Evolutionary conservation across 2,113 vertebrate genomes (phyloP).

Genomic region (Zosterops japonicus): DNA sequence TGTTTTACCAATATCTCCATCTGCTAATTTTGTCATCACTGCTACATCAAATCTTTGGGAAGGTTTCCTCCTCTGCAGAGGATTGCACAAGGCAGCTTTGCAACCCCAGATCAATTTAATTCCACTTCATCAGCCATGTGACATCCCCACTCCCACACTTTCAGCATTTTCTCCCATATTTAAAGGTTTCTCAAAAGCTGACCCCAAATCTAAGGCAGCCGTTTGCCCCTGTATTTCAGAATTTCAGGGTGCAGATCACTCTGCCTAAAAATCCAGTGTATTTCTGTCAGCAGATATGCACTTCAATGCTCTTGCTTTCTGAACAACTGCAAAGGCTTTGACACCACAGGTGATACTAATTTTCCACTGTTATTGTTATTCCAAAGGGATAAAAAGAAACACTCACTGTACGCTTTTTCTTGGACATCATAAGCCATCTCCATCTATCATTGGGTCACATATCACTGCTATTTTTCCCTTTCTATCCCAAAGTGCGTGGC

Average conservation of each 20-base stretch:
- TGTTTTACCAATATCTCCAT: not conserved
- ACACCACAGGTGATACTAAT: not conserved
- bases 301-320: not conserved
- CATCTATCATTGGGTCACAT: not conserved
- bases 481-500: not conserved
- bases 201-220: not conserved
- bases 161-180: not conserved
- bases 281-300: not conserved
- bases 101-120: not conserved
- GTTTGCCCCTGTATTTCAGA: not conserved
- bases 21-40: not conserved
- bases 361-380: not conserved
- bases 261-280: not conserved
- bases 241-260: not conserved
- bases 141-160: accelerated
- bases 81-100: not conserved
- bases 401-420: not conserved
- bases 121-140: not conserved
- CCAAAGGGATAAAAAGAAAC: not conserved
- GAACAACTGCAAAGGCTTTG: not conserved
- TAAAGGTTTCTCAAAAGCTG: not conserved
- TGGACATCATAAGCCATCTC: not conserved
- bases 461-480: not conserved
- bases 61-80: not conserved
- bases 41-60: not conserved